A percentile compares a stretch with the other conserved stretches of the same genome.
Conservation (phyloP, 1,140 invertebrate species). For the Anthonomus grandis region DNA sequence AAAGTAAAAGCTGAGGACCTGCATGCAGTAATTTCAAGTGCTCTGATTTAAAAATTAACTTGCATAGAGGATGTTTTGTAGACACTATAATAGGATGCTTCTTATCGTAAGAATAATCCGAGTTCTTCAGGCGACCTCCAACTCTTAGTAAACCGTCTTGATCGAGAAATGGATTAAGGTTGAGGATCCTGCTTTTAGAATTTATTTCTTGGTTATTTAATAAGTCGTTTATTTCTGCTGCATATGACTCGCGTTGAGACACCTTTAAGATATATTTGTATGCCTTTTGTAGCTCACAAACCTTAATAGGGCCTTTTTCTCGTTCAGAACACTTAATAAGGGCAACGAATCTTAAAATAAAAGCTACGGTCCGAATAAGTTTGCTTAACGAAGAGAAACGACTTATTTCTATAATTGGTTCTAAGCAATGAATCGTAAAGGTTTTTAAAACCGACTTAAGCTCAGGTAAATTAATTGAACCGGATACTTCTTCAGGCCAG, state of each 20-base stretch:
- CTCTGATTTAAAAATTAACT: slow-evolving; percentile 30
- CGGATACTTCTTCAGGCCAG: not conserved
- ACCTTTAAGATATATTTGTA: no score
- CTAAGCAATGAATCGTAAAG: no score
- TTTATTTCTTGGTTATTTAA: no score
- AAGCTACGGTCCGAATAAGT: no score
- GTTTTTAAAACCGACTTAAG: not conserved
- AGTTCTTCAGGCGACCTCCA: slow-evolving; percentile 44
- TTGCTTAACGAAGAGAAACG: no score
- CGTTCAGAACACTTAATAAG: no score
- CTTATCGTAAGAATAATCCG: slow-evolving; percentile 27
- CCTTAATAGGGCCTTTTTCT: no score
- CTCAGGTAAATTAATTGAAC: not conserved
- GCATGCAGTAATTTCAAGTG: slow-evolving; percentile 37
- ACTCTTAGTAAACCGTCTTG: slow-evolving; percentile 46
- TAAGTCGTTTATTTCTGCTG: no score
- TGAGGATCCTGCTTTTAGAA: slow-evolving; percentile 22
- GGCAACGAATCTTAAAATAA: no score
- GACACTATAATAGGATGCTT: slow-evolving; percentile 44
- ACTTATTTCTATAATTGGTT: no score
- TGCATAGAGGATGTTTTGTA: slow-evolving; percentile 25
- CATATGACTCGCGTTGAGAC: no score
- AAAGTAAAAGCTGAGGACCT: slow-evolving; percentile 31
- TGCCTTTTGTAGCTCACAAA: no score
- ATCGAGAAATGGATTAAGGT: slow-evolving; percentile 46